These are phyloP conservation scores for Spongilla lacustris DNA, from an alignment of 37 sponge, comb jelly and placozoan genomes.

Conservation along the genomic window DNA sequence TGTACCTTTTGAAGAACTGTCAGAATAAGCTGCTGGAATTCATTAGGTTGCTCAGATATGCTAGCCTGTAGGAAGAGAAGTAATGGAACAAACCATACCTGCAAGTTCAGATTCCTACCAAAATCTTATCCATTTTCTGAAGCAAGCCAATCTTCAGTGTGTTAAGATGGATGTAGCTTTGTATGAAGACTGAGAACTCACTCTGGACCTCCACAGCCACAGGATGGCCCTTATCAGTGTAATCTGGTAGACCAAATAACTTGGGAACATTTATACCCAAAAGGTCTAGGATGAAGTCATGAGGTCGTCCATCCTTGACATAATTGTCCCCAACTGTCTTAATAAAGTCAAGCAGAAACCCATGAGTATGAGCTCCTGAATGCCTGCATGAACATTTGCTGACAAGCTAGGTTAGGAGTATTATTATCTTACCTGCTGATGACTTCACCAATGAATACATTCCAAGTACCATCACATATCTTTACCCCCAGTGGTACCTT, in stretches of 20 bases:
- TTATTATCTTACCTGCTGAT: neutral
- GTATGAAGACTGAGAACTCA: neutral
- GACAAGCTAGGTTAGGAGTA: neutral
- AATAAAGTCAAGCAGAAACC: constrained; percentile 40
- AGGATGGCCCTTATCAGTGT: neutral
- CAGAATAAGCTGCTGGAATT: constrained; percentile 20
- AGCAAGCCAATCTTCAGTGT: constrained; percentile 14
- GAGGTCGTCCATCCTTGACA: constrained; percentile 5
- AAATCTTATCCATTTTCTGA: neutral
- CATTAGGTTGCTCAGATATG: neutral
- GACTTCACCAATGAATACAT: constrained; percentile 43
- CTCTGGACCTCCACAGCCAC: neutral
- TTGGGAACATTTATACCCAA: constrained; percentile 44
- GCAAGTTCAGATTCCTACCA: constrained; percentile 3
- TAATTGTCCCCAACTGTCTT: constrained; percentile 17
- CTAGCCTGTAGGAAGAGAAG: neutral
- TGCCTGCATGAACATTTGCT: neutral
- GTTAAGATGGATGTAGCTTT: neutral
- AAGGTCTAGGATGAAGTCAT: constrained; percentile 54
- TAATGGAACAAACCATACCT: no score
- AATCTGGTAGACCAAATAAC: constrained; percentile 21
- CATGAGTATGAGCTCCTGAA: constrained; percentile 17
- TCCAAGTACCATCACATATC: constrained; percentile 57
- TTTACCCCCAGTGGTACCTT: constrained; percentile 17
- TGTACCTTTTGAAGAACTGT: constrained; percentile 13